Base-by-base conservation (phyloP, 2,113 vertebrate species). In the Dendropsophus ebraccatus region DNA sequence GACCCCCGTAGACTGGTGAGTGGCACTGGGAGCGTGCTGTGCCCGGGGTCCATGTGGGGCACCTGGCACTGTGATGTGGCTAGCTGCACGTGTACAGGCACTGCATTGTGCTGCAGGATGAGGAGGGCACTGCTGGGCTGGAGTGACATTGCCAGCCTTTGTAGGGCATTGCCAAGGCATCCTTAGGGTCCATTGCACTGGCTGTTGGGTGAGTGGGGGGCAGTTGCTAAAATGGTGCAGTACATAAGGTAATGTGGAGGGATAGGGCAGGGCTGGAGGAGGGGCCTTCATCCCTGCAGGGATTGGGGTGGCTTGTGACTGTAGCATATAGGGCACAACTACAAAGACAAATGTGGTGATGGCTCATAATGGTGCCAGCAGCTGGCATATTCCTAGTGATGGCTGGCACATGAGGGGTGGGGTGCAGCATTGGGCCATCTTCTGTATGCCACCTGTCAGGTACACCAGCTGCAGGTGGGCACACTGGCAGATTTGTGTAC, bases 1-100 rank as follows among this genome's bases (percentile, higher is more conserved):
- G 88, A 92, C 90, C 90, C 87, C 92, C 83, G 91, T 91, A 80
- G 93, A 94, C 91, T 94, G 93, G 93, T 94, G 88, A 94, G 93
- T 89, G 88, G 23, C 32, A 41, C 47, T 16, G 77, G 49, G 16
- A 19, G 30, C 9, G 35, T 50, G 65, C n/a, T n/a, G n/a, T n/a
- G 35, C 65, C 30, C 30, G 37, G 67, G 65, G 11, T 14, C 16
- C 17, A 4, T 25, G 81, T n/a, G 37, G 56, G 45, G 28, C 52
- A n/a, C n/a, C 41, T 45, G 52, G 21, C 35, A 9, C n/a, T 73
- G 47, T 82, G 41, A 35, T 73, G 47, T 82, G 41, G 52, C n/a
- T 9, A n/a, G 13, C 19, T 32, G 81, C 67, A 84, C 69, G 49
- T 73, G 50, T 37, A 16, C 37, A n/a, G 72, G 19, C 50, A 47